Percentiles rank a stretch among this genome's conserved stretches.
Evolutionary conservation across 1,140 invertebrate genomes (phyloP).

Genomic region (Aleiodes sp.): DNA sequence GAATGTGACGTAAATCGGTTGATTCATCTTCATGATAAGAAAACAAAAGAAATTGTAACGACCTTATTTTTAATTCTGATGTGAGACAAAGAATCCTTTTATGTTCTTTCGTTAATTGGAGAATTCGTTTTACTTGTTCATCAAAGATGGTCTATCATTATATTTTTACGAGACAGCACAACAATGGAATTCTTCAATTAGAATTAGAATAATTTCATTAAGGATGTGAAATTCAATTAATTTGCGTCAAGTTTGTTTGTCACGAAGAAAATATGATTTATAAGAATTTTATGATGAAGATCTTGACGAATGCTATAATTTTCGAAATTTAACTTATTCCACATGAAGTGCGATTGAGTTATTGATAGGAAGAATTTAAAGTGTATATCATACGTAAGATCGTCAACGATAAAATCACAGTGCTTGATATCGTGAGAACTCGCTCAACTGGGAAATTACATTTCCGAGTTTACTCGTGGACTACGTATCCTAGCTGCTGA

Average conservation of each 20-base stretch:
- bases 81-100: not conserved
- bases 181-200: too few relatives aligned
- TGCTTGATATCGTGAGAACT: slow-evolving; percentile 10
- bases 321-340: not conserved
- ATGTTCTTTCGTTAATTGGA: not conserved
- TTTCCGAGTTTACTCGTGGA: slow-evolving; percentile 11
- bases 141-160: too few relatives aligned
- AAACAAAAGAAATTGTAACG: not conserved
- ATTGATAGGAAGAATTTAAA: not conserved
- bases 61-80: not conserved
- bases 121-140: not conserved
- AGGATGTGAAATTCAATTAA: too few relatives aligned
- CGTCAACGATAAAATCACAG: slow-evolving; percentile 10
- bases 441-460: slow-evolving; percentile 19
- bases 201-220: too few relatives aligned
- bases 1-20: not conserved
- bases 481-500: not conserved
- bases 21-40: not conserved
- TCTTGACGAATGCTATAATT: not conserved
- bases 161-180: too few relatives aligned
- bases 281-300: too few relatives aligned
- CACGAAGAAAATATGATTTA: not conserved
- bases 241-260: not conserved
- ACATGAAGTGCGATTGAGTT: not conserved
- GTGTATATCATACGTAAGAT: not conserved